Percentiles rank a stretch among this genome's conserved stretches.
These are phyloP conservation scores for Stenodera caucasica DNA, from an alignment of 2,888 invertebrate genomes.

Conservation along the genomic window DNA sequence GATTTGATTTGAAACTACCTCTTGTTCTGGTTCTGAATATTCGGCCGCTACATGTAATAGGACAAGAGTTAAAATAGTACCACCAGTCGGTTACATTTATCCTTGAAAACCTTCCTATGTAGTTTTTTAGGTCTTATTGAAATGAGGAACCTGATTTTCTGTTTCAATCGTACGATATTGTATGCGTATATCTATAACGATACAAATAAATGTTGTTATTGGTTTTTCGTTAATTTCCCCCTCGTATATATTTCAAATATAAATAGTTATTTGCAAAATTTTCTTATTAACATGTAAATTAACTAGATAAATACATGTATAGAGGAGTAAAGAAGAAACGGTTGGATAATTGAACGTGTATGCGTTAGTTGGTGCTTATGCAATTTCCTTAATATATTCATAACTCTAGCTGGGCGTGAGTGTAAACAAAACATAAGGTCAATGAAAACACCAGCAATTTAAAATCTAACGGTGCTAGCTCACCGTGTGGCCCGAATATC, in stretches of 20 bases:
- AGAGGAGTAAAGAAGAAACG: not conserved
- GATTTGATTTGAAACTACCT: slow-evolving; percentile 19
- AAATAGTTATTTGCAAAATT: not conserved
- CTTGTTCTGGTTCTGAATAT: slow-evolving; percentile 13
- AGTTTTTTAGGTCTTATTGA: slow-evolving; percentile 14
- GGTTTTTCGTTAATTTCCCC: not conserved
- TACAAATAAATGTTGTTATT: no score
- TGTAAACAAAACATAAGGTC: slow-evolving; percentile 43
- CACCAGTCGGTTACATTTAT: slow-evolving; percentile 20
- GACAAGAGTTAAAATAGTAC: slow-evolving; percentile 20
- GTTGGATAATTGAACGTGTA: slow-evolving; percentile 27
- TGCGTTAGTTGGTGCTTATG: slow-evolving; percentile 19
- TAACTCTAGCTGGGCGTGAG: slow-evolving; percentile 28
- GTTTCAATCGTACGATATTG: slow-evolving; percentile 11
- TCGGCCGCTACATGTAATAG: slow-evolving; percentile 12
- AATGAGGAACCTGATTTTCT: slow-evolving; percentile 20
- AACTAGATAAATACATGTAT: not conserved
- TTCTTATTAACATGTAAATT: not conserved
- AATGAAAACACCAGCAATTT: slow-evolving; percentile 45
- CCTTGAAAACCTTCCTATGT: slow-evolving; percentile 21
- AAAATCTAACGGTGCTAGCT: slow-evolving; percentile 45
- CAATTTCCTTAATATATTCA: slow-evolving; percentile 29
- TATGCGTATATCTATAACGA: not conserved
- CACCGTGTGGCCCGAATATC: slow-evolving; percentile 43
- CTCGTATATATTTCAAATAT: no score